Conservation (phyloP, 2,797 vertebrate genomes). For the Fistularia tabacaria region DNA sequence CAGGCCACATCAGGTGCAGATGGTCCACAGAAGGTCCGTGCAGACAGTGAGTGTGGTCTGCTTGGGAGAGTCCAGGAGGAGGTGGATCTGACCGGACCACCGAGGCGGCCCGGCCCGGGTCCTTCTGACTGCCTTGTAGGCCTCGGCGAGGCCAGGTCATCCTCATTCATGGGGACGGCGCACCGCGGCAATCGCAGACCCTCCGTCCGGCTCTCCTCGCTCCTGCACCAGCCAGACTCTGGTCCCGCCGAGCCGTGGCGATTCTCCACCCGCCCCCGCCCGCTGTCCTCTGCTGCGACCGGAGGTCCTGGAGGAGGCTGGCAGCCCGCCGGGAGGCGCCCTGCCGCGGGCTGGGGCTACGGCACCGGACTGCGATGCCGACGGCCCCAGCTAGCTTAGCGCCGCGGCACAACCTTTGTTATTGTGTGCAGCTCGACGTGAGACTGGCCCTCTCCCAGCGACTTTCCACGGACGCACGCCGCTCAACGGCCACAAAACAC, state of each 20-base stretch:
- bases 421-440: slow-evolving; percentile 57
- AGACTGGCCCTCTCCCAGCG: slow-evolving; percentile 20
- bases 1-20: too few species aligned
- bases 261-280: too few species aligned
- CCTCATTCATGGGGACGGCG: slow-evolving; percentile 40
- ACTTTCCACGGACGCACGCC: background rate
- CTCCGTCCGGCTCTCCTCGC: background rate
- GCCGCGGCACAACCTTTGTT: slow-evolving; percentile 59
- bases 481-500: background rate
- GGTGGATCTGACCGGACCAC: too few species aligned
- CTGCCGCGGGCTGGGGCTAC: too few species aligned
- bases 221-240: background rate
- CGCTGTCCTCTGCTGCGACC: too few species aligned
- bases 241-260: too few species aligned
- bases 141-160: slow-evolving; percentile 23
- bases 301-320: too few species aligned
- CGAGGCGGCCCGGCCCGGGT: background rate
- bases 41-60: too few species aligned
- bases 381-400: slow-evolving; percentile 32
- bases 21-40: too few species aligned
- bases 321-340: too few species aligned
- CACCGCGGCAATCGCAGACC: slow-evolving; percentile 23
- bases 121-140: slow-evolving; percentile 24
- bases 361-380: too few species aligned
- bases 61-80: too few species aligned